phyloP scores from a whole-genome alignment of 2,113 vertebrate genomes.

The Microtus oregoni region DNA sequence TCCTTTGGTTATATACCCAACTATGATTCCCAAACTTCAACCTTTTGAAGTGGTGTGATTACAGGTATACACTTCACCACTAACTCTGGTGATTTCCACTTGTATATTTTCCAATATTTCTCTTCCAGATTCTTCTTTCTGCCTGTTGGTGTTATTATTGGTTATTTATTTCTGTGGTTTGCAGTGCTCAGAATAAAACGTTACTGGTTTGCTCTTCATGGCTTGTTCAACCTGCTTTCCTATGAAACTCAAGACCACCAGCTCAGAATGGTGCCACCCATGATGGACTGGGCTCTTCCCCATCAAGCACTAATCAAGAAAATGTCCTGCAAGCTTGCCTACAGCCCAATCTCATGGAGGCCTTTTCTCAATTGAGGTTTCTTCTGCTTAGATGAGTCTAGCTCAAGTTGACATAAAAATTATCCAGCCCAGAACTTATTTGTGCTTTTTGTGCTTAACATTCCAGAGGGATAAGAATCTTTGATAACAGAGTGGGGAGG shows the following conservation, averaged over 20 bases:
- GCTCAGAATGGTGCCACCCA: background rate
- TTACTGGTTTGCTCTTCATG: background rate
- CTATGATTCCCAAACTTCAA: no score
- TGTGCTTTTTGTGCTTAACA: background rate
- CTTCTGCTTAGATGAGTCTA: background rate
- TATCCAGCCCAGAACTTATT: background rate
- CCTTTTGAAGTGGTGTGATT: background rate
- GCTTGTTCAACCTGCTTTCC: background rate
- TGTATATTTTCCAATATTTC: background rate
- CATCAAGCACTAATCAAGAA: background rate
- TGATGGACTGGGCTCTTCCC: no score
- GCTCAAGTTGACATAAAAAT: background rate
- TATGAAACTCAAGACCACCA: background rate
- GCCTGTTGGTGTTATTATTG: background rate
- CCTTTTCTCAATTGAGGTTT: background rate
- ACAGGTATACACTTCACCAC: background rate
- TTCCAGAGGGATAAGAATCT: background rate
- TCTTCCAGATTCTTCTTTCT: background rate
- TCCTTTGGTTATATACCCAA: no score
- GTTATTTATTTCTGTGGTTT: background rate
- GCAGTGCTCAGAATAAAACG: background rate
- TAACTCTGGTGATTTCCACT: background rate
- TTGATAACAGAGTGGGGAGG: no score
- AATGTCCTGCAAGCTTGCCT: background rate
- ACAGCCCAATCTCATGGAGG: background rate